These are phyloP conservation scores for Caloenas nicobarica DNA, from an alignment of 2,113 vertebrate species.

Conservation along the genomic window DNA sequence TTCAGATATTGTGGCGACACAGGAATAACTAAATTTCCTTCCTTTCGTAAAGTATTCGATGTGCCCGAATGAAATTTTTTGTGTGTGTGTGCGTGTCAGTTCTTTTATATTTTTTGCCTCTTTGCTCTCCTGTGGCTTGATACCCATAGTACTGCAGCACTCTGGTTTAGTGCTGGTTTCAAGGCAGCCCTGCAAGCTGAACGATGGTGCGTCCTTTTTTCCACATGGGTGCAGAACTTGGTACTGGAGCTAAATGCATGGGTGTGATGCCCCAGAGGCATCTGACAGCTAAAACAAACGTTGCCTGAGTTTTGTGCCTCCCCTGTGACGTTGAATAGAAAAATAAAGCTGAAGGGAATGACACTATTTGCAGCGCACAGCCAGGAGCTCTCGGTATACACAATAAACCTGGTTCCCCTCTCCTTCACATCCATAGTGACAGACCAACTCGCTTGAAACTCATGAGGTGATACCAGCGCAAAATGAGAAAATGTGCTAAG, in stretches of 20 bases:
- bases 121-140: accelerated
- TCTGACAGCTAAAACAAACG: background rate
- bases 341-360: background rate
- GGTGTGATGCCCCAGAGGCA: background rate
- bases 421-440: background rate
- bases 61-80: background rate
- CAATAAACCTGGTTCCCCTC: background rate
- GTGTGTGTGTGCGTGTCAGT: background rate
- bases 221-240: background rate
- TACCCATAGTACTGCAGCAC: background rate
- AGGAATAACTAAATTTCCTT: background rate
- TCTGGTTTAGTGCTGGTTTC: background rate
- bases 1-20: background rate
- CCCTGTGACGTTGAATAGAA: background rate
- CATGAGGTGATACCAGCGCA: background rate
- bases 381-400: background rate
- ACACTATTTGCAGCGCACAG: accelerated
- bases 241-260: background rate
- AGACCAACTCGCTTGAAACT: background rate
- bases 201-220: background rate
- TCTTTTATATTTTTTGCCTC: background rate
- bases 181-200: background rate
- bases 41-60: background rate
- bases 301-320: background rate
- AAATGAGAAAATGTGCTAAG: background rate